A percentile compares a stretch with the other conserved stretches of the same genome.
Evolutionary conservation across 1,140 invertebrate species (phyloP).

Genomic region (Drosophila grimshawi): DNA sequence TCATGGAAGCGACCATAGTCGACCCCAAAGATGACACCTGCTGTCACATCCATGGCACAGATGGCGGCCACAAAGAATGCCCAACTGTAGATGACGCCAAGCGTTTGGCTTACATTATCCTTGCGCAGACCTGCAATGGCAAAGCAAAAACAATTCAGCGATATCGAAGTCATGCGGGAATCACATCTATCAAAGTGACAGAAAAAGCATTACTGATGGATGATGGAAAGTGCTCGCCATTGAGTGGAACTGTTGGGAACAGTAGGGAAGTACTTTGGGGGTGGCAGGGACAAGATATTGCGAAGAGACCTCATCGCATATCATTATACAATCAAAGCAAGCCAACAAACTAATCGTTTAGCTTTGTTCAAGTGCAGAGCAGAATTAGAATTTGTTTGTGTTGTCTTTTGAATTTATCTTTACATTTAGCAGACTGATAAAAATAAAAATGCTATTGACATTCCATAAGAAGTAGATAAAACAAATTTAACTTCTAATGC

Average conservation of each 20-base stretch:
- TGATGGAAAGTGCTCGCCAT: constrained; percentile 9
- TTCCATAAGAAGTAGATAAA: constrained; percentile 19
- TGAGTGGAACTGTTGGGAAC: background rate
- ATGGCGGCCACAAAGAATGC: constrained; percentile 61
- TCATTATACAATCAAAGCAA: constrained; percentile 38
- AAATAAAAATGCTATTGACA: constrained; percentile 47
- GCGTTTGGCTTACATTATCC: constrained; percentile 53
- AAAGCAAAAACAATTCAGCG: background rate
- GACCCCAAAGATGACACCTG: constrained; percentile 78
- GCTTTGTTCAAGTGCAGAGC: constrained; percentile 15
- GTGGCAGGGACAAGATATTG: background rate
- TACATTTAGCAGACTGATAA: constrained; percentile 23
- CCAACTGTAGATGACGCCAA: constrained; percentile 65
- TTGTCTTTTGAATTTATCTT: constrained; percentile 58
- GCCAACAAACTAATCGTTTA: constrained; percentile 30
- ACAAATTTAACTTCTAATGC: constrained; percentile 5
- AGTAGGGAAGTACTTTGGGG: background rate
- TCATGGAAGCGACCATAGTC: constrained; percentile 66
- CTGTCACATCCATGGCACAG: constrained; percentile 73
- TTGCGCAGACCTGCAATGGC: constrained; percentile 60
- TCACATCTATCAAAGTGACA: constrained; percentile 38
- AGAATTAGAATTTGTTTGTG: constrained; percentile 3
- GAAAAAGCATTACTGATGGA: constrained; percentile 13
- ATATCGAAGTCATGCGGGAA: constrained; percentile 2
- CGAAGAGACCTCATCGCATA: background rate